phyloP scores from a whole-genome alignment of 1,140 invertebrate genomes.

The Brachionus paranguensis region DNA sequence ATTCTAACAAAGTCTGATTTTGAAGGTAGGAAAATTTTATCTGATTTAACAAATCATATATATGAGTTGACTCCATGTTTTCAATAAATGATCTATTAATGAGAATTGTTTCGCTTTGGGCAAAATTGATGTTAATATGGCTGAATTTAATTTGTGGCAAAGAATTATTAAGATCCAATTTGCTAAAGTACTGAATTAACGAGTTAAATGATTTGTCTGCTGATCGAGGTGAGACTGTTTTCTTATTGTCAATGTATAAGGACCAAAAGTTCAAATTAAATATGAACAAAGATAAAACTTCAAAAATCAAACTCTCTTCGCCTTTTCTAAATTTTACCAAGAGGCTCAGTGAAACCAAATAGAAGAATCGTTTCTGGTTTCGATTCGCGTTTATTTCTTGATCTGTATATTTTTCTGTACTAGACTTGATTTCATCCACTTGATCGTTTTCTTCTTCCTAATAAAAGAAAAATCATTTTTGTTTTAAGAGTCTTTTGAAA shows the following conservation, averaged over 20 bases:
- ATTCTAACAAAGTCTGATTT: background rate
- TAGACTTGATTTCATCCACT: background rate
- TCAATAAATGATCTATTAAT: background rate
- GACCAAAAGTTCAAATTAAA: constrained; percentile 14
- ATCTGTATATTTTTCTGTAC: background rate
- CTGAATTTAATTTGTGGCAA: background rate
- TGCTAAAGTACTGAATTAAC: background rate
- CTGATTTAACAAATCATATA: constrained; percentile 1
- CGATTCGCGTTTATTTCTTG: background rate
- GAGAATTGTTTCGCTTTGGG: constrained; percentile 9
- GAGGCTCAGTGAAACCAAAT: background rate
- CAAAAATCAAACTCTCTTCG: background rate
- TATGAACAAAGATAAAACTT: background rate
- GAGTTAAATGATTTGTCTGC: background rate
- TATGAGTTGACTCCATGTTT: constrained; percentile 22
- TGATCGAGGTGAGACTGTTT: background rate
- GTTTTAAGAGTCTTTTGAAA: no score
- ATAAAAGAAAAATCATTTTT: background rate
- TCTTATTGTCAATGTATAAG: background rate
- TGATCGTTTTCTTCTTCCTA: background rate
- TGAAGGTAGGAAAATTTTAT: constrained; percentile 13
- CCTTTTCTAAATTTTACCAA: background rate
- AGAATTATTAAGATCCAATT: background rate
- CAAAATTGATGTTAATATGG: constrained; percentile 12
- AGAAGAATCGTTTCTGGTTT: background rate